phyloP scores from a whole-genome alignment of 2,113 vertebrate species.

The Peromyscus californicus region DNA sequence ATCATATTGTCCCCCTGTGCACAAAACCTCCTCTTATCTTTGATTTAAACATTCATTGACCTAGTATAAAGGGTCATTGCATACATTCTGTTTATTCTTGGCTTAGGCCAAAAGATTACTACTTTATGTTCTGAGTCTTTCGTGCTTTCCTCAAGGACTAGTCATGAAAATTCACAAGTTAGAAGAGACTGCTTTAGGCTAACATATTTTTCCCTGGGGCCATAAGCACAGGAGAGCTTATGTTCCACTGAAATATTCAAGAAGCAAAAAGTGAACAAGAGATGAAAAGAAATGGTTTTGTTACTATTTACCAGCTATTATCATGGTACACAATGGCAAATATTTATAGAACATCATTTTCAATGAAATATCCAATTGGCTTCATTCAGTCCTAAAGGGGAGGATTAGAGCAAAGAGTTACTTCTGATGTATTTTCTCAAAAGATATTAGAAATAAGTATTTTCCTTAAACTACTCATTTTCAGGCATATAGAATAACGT shows the following conservation, averaged over 20 bases:
- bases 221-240: neutral
- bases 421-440: neutral
- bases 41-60: neutral
- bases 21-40: neutral
- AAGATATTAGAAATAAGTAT: neutral
- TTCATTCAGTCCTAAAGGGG: slow-evolving; percentile 1
- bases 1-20: neutral
- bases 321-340: neutral
- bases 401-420: fast-evolving
- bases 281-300: neutral
- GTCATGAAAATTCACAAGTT: slow-evolving; percentile 30
- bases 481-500: neutral
- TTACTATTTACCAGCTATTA: neutral
- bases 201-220: neutral
- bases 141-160: neutral
- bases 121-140: neutral
- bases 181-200: slow-evolving; percentile 25
- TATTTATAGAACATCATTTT: neutral
- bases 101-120: neutral
- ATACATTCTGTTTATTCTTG: neutral
- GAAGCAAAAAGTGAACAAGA: neutral
- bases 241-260: neutral
- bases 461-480: neutral
- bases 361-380: neutral
- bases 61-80: neutral